Percentiles rank a stretch among this genome's conserved stretches.
These are phyloP conservation scores for Oryzias sinensis DNA, from an alignment of 2,797 vertebrate species.

Conservation along the genomic window DNA sequence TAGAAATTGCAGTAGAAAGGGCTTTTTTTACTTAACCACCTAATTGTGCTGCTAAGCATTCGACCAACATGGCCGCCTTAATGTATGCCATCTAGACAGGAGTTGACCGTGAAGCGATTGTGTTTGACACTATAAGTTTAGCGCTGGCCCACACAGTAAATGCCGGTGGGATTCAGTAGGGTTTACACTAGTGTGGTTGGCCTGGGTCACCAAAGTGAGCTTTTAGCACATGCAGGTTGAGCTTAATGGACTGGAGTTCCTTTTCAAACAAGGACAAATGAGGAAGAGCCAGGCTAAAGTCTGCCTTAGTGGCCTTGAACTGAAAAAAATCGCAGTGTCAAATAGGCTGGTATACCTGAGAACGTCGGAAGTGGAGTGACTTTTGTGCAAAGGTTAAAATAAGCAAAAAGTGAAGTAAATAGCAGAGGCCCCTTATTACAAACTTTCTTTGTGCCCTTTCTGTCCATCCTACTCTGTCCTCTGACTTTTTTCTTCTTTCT, in stretches of 20 bases:
- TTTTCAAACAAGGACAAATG: constrained; percentile 51
- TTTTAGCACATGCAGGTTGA: constrained; percentile 49
- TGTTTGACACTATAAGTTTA: constrained; percentile 53
- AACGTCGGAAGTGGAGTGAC: too few relatives aligned
- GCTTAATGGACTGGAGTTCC: constrained; percentile 56
- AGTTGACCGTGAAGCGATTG: constrained; percentile 51
- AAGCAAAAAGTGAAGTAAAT: constrained; percentile 42
- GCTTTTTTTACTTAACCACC: constrained; percentile 12
- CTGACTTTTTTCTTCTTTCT: neutral
- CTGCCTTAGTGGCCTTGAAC: constrained; percentile 39
- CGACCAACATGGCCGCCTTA: constrained; percentile 22
- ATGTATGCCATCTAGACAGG: constrained; percentile 17
- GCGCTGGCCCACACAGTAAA: constrained; percentile 51
- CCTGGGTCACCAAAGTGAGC: constrained; percentile 57
- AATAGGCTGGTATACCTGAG: constrained; percentile 26
- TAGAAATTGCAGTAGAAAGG: neutral
- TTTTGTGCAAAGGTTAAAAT: too few relatives aligned
- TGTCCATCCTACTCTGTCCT: constrained; percentile 16
- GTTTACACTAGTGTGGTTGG: constrained; percentile 54
- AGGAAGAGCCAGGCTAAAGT: constrained; percentile 20
- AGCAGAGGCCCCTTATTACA: constrained; percentile 39
- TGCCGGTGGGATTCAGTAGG: constrained; percentile 44
- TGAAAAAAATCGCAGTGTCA: constrained; percentile 32
- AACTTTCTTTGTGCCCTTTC: constrained; percentile 26
- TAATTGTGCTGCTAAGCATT: constrained; percentile 2